Percentiles rank a stretch among this genome's conserved stretches.
Conservation (phyloP, 2,113 vertebrate genomes). For the Micronycteris hirsuta region DNA sequence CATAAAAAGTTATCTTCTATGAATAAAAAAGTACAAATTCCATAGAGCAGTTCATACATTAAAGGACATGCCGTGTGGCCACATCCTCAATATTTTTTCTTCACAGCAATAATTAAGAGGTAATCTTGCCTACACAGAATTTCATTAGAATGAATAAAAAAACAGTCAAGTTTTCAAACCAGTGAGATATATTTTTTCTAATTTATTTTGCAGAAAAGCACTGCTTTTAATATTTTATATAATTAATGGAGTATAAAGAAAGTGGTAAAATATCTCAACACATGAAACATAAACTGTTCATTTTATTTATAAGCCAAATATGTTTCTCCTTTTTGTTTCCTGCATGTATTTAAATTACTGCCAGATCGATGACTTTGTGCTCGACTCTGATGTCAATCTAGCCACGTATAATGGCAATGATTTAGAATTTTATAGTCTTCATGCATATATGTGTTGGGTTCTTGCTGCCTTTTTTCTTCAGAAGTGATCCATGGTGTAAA, state of each 20-base stretch:
- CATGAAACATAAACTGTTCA: not conserved
- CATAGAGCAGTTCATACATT: not conserved
- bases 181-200: not conserved
- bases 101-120: not conserved
- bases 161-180: not conserved
- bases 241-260: not conserved
- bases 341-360: not conserved
- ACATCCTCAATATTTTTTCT: not conserved
- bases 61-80: not conserved
- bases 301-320: not conserved
- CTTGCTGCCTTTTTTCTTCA: not conserved
- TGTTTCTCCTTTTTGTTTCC: not conserved
- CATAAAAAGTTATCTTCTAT: not conserved
- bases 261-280: not conserved
- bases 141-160: constrained; percentile 30
- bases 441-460: not conserved
- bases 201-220: not conserved
- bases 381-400: not conserved
- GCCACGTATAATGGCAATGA: not conserved
- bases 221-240: not conserved
- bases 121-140: not conserved
- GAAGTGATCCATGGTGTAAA: not conserved
- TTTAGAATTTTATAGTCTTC: not conserved
- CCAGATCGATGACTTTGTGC: not conserved
- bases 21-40: not conserved